Percentiles rank a stretch among this genome's conserved stretches.
Conservation (phyloP, 2,113 vertebrate species). For the Rhabdomys dilectus region DNA sequence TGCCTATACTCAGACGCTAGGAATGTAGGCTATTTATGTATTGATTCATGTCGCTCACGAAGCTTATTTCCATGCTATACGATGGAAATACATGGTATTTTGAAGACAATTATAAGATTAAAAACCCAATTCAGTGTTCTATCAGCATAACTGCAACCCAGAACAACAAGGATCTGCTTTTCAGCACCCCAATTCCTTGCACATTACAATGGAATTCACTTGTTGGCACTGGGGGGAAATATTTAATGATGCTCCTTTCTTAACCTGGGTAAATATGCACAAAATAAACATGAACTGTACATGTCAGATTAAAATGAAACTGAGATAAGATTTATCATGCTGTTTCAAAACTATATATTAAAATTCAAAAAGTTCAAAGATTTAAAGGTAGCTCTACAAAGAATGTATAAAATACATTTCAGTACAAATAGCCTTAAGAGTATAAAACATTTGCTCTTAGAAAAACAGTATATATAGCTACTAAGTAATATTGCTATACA, state of each 20-base stretch:
- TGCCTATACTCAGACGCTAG: not conserved
- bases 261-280: constrained; percentile 2
- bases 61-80: not conserved
- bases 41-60: not conserved
- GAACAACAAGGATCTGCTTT: not conserved
- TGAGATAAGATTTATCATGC: not conserved
- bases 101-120: constrained; percentile 35
- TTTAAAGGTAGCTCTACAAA: constrained; percentile 29
- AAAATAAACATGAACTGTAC: constrained; percentile 28
- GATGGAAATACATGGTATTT: not conserved
- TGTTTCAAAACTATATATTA: constrained; percentile 1
- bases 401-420: not conserved
- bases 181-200: not conserved
- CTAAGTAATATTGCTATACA: constrained; percentile 8
- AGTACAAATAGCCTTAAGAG: not conserved
- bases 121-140: constrained; percentile 50
- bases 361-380: constrained; percentile 45
- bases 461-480: not conserved
- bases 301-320: not conserved
- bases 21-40: not conserved
- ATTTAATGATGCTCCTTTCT: not conserved
- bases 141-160: constrained; percentile 39
- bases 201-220: not conserved
- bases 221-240: not conserved
- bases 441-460: constrained; percentile 8